Percentiles rank a stretch among this genome's conserved stretches.
Conservation (phyloP, 2,888 invertebrate species). For the Drosophila ustulata region DNA sequence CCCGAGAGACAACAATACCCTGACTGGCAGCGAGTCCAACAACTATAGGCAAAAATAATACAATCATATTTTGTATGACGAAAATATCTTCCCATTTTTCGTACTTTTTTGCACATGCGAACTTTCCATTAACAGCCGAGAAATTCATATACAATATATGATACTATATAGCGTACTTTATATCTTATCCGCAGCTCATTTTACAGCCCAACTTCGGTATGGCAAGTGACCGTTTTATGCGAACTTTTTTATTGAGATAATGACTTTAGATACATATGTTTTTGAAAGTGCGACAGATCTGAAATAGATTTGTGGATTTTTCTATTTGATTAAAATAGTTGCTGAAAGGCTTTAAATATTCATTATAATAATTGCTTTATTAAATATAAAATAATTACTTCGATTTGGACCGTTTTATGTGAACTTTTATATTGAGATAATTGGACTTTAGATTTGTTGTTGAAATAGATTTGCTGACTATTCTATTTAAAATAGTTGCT, state of each 20-base stretch:
- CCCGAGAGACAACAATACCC: conserved; percentile 12
- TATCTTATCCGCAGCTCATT: conserved; percentile 2
- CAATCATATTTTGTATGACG: background rate
- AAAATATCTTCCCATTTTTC: no score
- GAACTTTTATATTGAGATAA: no score
- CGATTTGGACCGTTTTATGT: no score
- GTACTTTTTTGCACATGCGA: background rate
- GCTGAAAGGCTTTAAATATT: no score
- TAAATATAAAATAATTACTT: no score
- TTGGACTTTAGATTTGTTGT: no score
- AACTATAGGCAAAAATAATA: background rate
- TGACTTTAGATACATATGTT: background rate
- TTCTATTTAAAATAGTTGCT: no score
- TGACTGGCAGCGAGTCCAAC: background rate
- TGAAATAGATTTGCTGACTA: no score
- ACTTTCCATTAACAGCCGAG: background rate
- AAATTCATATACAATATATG: background rate
- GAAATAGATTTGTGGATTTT: no score
- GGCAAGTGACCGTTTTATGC: background rate
- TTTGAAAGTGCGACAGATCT: background rate
- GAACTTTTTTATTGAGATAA: background rate
- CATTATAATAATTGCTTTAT: no score
- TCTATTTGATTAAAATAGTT: no score
- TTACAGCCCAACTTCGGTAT: background rate
- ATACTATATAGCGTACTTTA: background rate